A percentile compares a stretch with the other conserved stretches of the same genome.
These are phyloP conservation scores for Onychomys torridus DNA, from an alignment of 2,797 vertebrate genomes.

Conservation along the genomic window DNA sequence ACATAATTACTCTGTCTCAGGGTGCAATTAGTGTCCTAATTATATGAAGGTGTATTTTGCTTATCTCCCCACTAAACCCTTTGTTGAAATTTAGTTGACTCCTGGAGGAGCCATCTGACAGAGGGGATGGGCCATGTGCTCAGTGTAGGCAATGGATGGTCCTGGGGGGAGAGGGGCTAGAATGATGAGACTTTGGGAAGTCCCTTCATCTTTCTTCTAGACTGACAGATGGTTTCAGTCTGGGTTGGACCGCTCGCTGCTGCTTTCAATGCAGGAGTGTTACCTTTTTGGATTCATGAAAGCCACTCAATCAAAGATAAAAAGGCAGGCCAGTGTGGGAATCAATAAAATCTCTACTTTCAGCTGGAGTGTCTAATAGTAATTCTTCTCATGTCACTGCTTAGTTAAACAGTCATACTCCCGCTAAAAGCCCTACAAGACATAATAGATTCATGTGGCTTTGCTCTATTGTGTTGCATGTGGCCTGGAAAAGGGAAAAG, in stretches of 20 bases:
- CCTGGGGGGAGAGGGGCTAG: neutral
- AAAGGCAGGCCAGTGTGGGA: conserved; percentile 88
- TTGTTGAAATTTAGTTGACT: conserved; percentile 77
- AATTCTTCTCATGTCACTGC: conserved; percentile 91
- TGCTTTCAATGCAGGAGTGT: conserved; percentile 88
- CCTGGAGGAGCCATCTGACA: neutral
- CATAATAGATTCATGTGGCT: conserved; percentile 91
- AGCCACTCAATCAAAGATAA: conserved; percentile 90
- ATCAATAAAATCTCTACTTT: conserved; percentile 92
- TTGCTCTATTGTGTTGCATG: conserved; percentile 88
- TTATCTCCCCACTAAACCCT: conserved; percentile 81
- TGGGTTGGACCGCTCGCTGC: conserved; percentile 88
- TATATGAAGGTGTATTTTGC: conserved; percentile 83
- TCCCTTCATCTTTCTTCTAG: conserved; percentile 87
- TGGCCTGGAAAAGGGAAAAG: conserved; percentile 87
- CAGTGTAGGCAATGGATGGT: conserved; percentile 56
- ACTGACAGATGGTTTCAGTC: conserved; percentile 96
- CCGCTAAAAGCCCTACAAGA: conserved; percentile 87
- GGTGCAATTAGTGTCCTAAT: conserved; percentile 85
- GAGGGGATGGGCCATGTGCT: conserved; percentile 1
- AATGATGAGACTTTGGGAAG: conserved; percentile 84
- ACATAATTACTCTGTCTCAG: conserved; percentile 79
- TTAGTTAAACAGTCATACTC: conserved; percentile 91
- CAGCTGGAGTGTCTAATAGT: conserved; percentile 89
- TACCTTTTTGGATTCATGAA: conserved; percentile 91